These are phyloP conservation scores for Pleuronectes platessa DNA, from an alignment of 2,113 vertebrate genomes.

Conservation along the genomic window DNA sequence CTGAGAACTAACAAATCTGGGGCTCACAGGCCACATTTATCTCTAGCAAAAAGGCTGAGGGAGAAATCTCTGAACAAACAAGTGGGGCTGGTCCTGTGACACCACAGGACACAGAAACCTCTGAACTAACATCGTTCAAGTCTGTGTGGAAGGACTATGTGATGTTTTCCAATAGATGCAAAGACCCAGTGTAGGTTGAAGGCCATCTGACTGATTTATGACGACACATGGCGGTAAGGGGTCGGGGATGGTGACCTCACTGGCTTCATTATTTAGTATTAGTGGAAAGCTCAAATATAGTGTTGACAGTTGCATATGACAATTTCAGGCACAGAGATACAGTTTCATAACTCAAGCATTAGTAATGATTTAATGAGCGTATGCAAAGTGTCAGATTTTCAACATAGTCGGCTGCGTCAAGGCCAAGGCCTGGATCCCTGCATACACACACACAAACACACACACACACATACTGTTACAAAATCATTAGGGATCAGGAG, in stretches of 20 bases:
- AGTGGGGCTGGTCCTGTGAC: constrained; percentile 6
- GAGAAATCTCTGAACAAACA: constrained; percentile 11
- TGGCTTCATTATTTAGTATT: constrained; percentile 41
- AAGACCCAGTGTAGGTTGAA: neutral
- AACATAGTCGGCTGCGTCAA: neutral
- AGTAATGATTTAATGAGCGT: constrained; percentile 18
- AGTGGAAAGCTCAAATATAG: constrained; percentile 36
- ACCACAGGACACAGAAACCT: constrained; percentile 19
- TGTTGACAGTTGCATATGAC: neutral
- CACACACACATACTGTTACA: neutral
- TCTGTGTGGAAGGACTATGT: neutral
- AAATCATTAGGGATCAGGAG: neutral
- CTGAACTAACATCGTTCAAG: neutral
- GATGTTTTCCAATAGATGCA: neutral
- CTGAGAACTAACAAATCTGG: constrained; percentile 28
- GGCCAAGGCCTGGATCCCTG: neutral
- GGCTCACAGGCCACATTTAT: neutral
- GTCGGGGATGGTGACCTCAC: constrained; percentile 10
- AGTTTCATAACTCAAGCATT: constrained; percentile 37
- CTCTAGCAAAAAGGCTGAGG: neutral
- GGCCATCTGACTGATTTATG: constrained; percentile 30
- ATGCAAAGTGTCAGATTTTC: constrained; percentile 36
- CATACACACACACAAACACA: neutral
- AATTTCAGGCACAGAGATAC: constrained; percentile 36
- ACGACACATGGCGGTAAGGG: constrained; percentile 15